Evolutionary conservation across 2,888 invertebrate species (phyloP).

Genomic region (Perizoma affinitatum): DNA sequence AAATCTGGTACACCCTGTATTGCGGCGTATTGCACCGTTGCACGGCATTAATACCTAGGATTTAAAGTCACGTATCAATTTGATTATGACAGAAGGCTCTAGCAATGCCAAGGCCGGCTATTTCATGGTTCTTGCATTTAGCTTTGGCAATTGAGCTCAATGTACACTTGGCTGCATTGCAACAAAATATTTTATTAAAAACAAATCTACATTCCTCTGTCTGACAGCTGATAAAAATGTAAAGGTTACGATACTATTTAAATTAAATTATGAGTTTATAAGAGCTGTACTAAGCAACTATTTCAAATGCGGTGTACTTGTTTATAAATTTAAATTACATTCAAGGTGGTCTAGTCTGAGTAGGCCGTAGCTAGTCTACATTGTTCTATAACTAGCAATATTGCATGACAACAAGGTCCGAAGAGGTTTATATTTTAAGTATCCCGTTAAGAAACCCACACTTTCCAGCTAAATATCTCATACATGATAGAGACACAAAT

Average conservation of each 20-base stretch:
- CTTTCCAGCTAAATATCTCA: too few relatives aligned
- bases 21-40: too few relatives aligned
- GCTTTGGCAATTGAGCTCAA: slow-evolving; percentile 13
- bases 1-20: too few relatives aligned
- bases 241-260: slow-evolving; percentile 18
- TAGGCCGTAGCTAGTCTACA: background rate
- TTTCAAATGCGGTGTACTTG: slow-evolving; percentile 20
- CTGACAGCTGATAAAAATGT: slow-evolving; percentile 4
- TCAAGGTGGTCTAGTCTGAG: slow-evolving; percentile 23
- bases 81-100: background rate
- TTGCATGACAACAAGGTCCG: background rate
- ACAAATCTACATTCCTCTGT: background rate
- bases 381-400: background rate
- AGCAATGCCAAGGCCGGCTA: slow-evolving; percentile 15
- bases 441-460: too few relatives aligned
- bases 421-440: background rate
- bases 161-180: slow-evolving; percentile 7
- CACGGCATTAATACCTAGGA: too few relatives aligned
- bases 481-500: too few relatives aligned
- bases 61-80: too few relatives aligned
- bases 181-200: background rate
- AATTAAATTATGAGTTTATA: slow-evolving; percentile 20
- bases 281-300: slow-evolving; percentile 20
- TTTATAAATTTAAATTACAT: slow-evolving; percentile 13
- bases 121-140: slow-evolving; percentile 14